Percentiles rank a stretch among this genome's conserved stretches.
Conservation (phyloP, 2,797 vertebrate species). For the Heliangelus exortis region DNA sequence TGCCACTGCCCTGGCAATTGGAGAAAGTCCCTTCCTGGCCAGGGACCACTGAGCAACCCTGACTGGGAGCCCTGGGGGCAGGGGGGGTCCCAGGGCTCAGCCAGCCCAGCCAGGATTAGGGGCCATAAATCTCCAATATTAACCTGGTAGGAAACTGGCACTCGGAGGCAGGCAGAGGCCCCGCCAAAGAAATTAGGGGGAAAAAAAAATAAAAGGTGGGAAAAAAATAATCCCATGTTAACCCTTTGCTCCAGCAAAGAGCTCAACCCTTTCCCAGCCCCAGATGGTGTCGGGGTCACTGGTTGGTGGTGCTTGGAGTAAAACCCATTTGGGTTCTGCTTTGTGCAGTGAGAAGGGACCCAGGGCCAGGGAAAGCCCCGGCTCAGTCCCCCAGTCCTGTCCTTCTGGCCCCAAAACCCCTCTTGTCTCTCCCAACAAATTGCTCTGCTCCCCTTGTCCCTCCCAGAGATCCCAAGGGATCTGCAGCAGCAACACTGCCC, state of each 20-base stretch:
- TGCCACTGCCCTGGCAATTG: not conserved
- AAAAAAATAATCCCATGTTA: not conserved
- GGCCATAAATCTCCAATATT: conserved; percentile 56
- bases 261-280: not conserved
- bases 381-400: not conserved
- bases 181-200: not conserved
- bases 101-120: not conserved
- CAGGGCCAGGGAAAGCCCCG: rapidly evolving
- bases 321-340: not conserved
- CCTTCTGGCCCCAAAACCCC: rapidly evolving
- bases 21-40: rapidly evolving
- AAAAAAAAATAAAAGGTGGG: rapidly evolving
- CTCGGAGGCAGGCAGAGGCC: not conserved
- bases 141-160: conserved; percentile 43
- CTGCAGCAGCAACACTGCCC: rapidly evolving
- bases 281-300: not conserved
- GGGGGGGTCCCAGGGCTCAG: not conserved
- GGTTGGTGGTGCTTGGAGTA: not conserved
- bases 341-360: not conserved
- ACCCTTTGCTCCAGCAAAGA: not conserved
- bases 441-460: not conserved
- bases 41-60: not conserved
- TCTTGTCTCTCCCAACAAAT: not conserved
- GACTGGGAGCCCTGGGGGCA: not conserved
- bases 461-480: rapidly evolving